phyloP scores from a whole-genome alignment of 2,113 vertebrate genomes.

The Colossoma macropomum region DNA sequence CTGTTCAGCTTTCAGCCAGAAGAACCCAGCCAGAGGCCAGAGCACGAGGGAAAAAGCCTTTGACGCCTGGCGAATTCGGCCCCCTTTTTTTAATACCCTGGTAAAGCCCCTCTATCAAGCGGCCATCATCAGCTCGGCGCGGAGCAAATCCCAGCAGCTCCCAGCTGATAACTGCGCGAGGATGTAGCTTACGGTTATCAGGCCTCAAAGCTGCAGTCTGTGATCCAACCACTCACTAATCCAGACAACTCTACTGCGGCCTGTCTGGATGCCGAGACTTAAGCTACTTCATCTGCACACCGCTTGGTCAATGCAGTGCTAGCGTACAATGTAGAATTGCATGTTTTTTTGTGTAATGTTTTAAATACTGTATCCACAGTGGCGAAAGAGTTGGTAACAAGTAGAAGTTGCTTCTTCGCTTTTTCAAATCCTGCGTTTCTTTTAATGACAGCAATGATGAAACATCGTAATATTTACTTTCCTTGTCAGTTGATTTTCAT shows the following conservation, averaged over 20 bases:
- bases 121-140: slow-evolving; percentile 11
- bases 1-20: background rate
- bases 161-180: slow-evolving; percentile 34
- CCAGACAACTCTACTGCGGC: slow-evolving; percentile 30
- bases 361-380: background rate
- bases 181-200: slow-evolving; percentile 42
- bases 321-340: background rate
- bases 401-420: background rate
- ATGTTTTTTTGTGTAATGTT: background rate
- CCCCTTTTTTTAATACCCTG: slow-evolving; percentile 15
- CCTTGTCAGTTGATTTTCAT: no score
- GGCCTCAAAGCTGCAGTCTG: slow-evolving; percentile 31
- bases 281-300: slow-evolving; percentile 1
- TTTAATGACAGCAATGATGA: no score
- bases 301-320: background rate
- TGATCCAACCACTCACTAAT: slow-evolving; percentile 44
- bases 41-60: background rate
- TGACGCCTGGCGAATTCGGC: background rate
- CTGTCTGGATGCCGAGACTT: slow-evolving; percentile 21
- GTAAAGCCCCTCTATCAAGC: slow-evolving; percentile 32
- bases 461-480: no score
- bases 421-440: no score
- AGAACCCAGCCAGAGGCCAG: background rate
- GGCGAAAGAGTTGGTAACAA: background rate
- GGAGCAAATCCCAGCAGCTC: slow-evolving; percentile 33